Evolutionary conservation across 2,797 vertebrate species (phyloP), one percentile per base, ranked within the genome.

Genomic region (Myotis myotis): DNA sequence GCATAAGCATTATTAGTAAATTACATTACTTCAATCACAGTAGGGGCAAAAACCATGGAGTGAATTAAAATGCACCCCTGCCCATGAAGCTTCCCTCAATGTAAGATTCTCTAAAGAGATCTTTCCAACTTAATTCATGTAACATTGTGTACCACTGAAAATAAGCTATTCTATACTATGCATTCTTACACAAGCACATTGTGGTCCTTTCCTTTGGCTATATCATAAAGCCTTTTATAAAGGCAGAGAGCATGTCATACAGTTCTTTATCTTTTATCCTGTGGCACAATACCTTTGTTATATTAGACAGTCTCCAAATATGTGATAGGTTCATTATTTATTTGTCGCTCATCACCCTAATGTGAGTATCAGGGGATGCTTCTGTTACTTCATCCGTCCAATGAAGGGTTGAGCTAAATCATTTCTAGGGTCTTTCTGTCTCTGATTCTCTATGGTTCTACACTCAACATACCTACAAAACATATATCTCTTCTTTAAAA

Each of bases 401-500:
- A 68, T 60, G 17, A 86, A n/a, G 8, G 28, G 1, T 51, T 93
- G 30, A 91, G 55, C n/a, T 72, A 60, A 57, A 86, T 64, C 13
- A 83, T 71, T 75, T 75, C 20, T 64, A 87, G n/a, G 33, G 0
- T 60, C 13, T 92, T 92, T 79, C 36, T 87, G 36, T 51, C 6
- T 91, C 33, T 68, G 30, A 93, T 76, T 96, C 22, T 44, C 12
- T 47, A 47, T 83, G 38, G 16, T 44, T 93, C 36, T 75, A 86
- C 88, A 85, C 6, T 9, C 28, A 83, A 60, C 30, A 68, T 91
- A 93, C 9, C 41, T 86, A 85, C 22, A 92, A 96, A 95, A 85
- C n/a, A 78, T 66, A 20, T 84, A 90, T 41, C 41, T 87, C 8
- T 74, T 90, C 70, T 97, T 91, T 91, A 87, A 97, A 96, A 94